phyloP scores from a whole-genome alignment of 1,140 invertebrate genomes.

The Lineus longissimus region DNA sequence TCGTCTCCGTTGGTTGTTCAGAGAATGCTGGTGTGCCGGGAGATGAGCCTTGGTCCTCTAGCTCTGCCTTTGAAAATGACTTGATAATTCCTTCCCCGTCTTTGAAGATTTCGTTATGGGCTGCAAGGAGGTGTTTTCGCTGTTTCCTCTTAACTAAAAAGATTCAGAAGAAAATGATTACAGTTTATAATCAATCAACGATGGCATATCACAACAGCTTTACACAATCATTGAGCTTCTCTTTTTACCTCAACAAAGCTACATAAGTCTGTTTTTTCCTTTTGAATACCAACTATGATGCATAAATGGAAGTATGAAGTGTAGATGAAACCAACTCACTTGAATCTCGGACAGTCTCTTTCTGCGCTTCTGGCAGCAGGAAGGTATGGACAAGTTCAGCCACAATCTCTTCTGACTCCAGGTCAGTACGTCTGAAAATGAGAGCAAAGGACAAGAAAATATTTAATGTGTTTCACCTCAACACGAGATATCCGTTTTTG shows the following conservation, averaged over 20 bases:
- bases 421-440: constrained; percentile 44
- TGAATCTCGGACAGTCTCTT: constrained; percentile 46
- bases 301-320: constrained; percentile 1
- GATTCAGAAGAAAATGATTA: not conserved
- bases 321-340: constrained; percentile 28
- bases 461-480: not conserved
- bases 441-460: not conserved
- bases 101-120: constrained; percentile 49
- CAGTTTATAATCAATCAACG: too few species aligned
- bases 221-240: too few species aligned
- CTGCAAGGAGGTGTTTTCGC: constrained; percentile 43
- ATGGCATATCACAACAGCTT: too few species aligned
- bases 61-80: constrained; percentile 19
- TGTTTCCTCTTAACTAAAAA: constrained; percentile 41
- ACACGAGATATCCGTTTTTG: too few species aligned
- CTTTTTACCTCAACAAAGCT: too few species aligned
- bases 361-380: constrained; percentile 61
- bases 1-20: too few species aligned
- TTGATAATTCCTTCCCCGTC: constrained; percentile 38
- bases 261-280: too few species aligned
- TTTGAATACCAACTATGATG: too few species aligned
- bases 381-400: constrained; percentile 63
- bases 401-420: constrained; percentile 61
- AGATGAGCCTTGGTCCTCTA: not conserved
- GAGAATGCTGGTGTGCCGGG: too few species aligned